Conservation (phyloP, 2,113 vertebrate genomes). For the Paratilapia polleni region DNA sequence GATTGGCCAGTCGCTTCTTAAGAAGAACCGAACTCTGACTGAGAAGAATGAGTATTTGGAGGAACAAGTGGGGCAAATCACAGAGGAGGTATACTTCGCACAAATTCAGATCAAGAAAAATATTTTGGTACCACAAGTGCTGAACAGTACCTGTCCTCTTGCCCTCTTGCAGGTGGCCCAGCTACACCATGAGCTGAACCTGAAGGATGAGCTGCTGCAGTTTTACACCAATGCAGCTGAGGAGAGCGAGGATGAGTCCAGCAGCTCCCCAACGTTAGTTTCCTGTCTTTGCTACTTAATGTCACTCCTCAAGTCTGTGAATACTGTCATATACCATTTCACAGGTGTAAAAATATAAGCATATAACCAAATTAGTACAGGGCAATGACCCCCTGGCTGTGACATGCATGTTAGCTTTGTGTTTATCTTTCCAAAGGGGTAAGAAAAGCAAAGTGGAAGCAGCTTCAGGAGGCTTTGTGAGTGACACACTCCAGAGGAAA, state of each 20-base stretch:
- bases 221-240: conserved; percentile 93
- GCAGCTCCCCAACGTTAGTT: conserved; percentile 89
- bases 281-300: neutral
- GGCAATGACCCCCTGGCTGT: too few relatives aligned
- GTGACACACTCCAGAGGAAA: conserved; percentile 92
- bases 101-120: neutral
- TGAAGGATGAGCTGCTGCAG: conserved; percentile 98
- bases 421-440: conserved; percentile 72
- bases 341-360: neutral
- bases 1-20: conserved; percentile 95
- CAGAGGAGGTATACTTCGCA: conserved; percentile 88
- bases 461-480: conserved; percentile 86
- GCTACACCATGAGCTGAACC: conserved; percentile 93
- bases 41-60: conserved; percentile 95
- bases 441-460: conserved; percentile 84
- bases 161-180: conserved; percentile 87
- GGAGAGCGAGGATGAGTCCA: conserved; percentile 91
- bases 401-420: neutral
- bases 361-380: neutral
- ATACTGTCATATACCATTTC: neutral
- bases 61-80: conserved; percentile 92
- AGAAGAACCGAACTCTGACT: conserved; percentile 92
- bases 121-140: neutral
- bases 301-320: neutral
- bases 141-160: neutral